Evolutionary conservation across 2,888 invertebrate species (phyloP).

Genomic region (Brassicogethes aeneus): DNA sequence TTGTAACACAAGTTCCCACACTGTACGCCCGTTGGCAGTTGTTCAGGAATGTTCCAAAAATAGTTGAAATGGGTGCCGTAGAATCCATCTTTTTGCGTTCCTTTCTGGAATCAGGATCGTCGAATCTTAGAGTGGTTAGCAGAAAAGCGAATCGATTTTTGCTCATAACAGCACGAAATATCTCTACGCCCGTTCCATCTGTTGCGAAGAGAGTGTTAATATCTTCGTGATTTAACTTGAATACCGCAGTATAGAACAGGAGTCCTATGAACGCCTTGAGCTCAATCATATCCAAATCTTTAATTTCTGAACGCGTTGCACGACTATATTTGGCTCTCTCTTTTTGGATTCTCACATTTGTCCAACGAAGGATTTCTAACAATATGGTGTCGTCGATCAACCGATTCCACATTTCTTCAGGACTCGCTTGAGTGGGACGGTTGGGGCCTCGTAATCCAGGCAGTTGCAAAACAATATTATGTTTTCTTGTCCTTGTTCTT

Average conservation of each 20-base stretch:
- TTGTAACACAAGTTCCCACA: too few relatives aligned
- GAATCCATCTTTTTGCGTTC: too few relatives aligned
- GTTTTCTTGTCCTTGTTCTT: too few relatives aligned
- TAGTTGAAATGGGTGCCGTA: too few relatives aligned
- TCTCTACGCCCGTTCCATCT: conserved; percentile 10
- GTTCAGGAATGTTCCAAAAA: too few relatives aligned
- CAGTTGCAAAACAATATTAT: too few relatives aligned
- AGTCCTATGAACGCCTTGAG: conserved; percentile 9
- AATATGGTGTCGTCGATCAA: too few relatives aligned
- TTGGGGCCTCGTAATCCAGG: too few relatives aligned
- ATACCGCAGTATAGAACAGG: conserved; percentile 7
- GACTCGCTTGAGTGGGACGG: too few relatives aligned
- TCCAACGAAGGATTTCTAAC: too few relatives aligned
- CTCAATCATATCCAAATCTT: conserved; percentile 8
- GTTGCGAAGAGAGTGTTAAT: conserved; percentile 5
- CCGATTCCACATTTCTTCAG: too few relatives aligned
- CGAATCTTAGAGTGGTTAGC: conserved; percentile 10
- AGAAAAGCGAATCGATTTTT: conserved; percentile 9
- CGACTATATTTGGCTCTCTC: conserved; percentile 8
- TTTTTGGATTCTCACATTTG: conserved; percentile 9
- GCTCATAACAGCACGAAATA: conserved; percentile 9
- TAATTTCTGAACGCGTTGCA: conserved; percentile 4
- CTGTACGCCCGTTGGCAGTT: too few relatives aligned
- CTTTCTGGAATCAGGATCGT: conserved; percentile 9
- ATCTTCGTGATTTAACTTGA: conserved; percentile 12